phyloP scores from a whole-genome alignment of 2,797 vertebrate species.

The Peromyscus attwateri region DNA sequence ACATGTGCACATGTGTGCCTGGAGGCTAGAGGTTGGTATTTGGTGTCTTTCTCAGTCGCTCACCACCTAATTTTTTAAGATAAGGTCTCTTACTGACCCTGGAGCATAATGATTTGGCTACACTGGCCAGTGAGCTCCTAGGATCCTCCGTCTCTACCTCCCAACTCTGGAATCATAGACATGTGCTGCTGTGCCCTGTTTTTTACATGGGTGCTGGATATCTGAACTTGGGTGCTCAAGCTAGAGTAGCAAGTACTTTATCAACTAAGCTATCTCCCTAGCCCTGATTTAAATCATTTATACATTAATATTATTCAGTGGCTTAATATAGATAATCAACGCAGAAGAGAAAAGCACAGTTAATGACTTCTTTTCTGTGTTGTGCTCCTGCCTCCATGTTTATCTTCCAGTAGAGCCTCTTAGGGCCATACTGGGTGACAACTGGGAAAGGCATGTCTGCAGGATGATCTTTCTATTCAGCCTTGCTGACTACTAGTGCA shows the following conservation, averaged over 20 bases:
- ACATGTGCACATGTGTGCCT: not conserved
- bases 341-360: not conserved
- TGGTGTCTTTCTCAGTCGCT: not conserved
- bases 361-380: slow-evolving; percentile 22
- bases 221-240: not conserved
- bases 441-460: not conserved
- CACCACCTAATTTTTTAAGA: not conserved
- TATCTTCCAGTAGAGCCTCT: not conserved
- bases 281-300: slow-evolving; percentile 31
- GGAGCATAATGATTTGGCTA: not conserved
- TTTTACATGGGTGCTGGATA: not conserved
- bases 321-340: not conserved
- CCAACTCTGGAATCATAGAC: not conserved
- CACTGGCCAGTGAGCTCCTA: not conserved
- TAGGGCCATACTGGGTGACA: not conserved
- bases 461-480: not conserved
- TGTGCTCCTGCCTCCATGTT: not conserved
- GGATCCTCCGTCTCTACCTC: not conserved
- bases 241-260: not conserved
- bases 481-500: not conserved
- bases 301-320: slow-evolving; percentile 34
- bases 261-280: not conserved
- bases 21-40: not conserved
- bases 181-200: not conserved
- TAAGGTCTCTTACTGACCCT: not conserved